Evolutionary conservation across 2,888 invertebrate genomes (phyloP).

Genomic region (Operophtera brumata): DNA sequence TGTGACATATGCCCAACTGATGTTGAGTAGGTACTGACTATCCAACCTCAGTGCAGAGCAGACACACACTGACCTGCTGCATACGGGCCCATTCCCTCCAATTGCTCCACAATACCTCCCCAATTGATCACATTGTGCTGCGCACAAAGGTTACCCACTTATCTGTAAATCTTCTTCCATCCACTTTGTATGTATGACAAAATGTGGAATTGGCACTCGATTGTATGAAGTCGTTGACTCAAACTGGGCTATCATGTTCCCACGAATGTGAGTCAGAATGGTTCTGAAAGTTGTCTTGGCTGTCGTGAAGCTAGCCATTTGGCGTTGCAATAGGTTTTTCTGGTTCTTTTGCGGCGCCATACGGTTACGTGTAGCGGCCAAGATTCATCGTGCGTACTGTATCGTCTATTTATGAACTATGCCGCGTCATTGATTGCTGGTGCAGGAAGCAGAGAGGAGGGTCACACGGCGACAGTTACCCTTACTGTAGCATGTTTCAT

Average conservation of each 20-base stretch:
- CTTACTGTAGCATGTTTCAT: no score
- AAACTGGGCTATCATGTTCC: neutral
- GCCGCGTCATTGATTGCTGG: no score
- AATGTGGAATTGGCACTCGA: conserved; percentile 18
- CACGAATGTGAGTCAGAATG: neutral
- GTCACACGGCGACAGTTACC: no score
- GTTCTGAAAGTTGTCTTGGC: neutral
- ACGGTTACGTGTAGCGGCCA: no score
- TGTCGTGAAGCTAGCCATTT: no score
- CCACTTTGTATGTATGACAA: conserved; percentile 8
- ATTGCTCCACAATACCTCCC: conserved; percentile 38
- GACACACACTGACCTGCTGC: conserved; percentile 18
- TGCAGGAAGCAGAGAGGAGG: no score
- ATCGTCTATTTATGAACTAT: no score
- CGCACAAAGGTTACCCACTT: conserved; percentile 25
- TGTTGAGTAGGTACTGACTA: neutral
- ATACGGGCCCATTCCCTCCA: conserved; percentile 37
- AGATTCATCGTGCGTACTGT: no score
- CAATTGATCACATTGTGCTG: conserved; percentile 37
- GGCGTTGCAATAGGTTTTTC: no score
- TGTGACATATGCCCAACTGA: no score
- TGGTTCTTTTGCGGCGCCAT: no score
- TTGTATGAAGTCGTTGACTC: conserved; percentile 20
- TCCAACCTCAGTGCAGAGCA: neutral
- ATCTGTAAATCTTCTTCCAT: conserved; percentile 25